Evolutionary conservation across 2,888 invertebrate genomes (phyloP), one percentile per base, ranked within the genome.

Genomic region (Napeogenes inachia): DNA sequence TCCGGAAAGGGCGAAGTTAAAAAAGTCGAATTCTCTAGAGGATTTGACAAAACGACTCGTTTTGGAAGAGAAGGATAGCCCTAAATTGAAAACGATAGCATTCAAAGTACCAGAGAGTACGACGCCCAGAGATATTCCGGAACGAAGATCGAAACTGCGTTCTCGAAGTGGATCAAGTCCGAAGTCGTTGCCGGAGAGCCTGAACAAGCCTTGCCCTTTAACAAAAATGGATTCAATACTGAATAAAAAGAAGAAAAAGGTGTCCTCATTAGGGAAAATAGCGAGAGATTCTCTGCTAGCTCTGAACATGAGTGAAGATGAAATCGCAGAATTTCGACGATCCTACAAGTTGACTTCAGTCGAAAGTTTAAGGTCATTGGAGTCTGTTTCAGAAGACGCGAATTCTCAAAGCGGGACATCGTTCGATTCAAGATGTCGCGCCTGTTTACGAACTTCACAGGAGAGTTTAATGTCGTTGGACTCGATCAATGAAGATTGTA

Each of bases 381-480:
- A 91, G 45, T 91, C 90, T 0, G 91, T 91, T 0, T 91, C 90
- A 0, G 91, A 91, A 63, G 89, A 90, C 55, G 87, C 87, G 0
- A 84, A 83, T 46, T 88, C 88, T 0, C 88, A 88, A 50, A 88
- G 88, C 47, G 89, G 88, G 0, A 85, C 89, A 1, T 91, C 91
- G 0, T 69, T 83, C 0, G 91, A 91, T 56, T 89, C 87, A 0
- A 69, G 90, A 67, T 90, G 90, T 60, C 77, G 85, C 2, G 73
- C 86, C 0, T 91, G 90, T 54, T 64, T 89, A 0, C 70, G 90
- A 6, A 84, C 81, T 0, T 91, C 91, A 0, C 91, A 91, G 33
- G 91, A 91, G 61, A 91, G 91, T 58, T 70, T 91, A 0, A 87
- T 90, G 82, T 91, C 91, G 0, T 53, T 91, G 2, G 91, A 90